Evolutionary conservation across 2,113 vertebrate species (phyloP).

Genomic region (cattle (Bos taurus)): ARS-UCD2.0 NC_037329.1:30687001-30687500

Average conservation of each 20-base stretch:
- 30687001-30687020: neutral
- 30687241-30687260: neutral
- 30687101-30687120: neutral
- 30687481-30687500: neutral
- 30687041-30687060: neutral
- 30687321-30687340: neutral
- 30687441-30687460: constrained; percentile 5
- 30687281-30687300: neutral
- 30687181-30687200: neutral
- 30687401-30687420: neutral
- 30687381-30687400: constrained; percentile 2
- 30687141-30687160: neutral
- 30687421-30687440: constrained; percentile 28
- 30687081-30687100: neutral
- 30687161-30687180: neutral
- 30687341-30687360: neutral
- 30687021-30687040: neutral
- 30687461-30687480: constrained; percentile 34
- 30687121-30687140: neutral
- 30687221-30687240: neutral
- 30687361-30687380: neutral
- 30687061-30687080: neutral
- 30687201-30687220: neutral
- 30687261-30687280: too few species aligned
- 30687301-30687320: neutral